Base-by-base conservation (phyloP, 2,113 vertebrate genomes). In the Echinops telfairi region DNA sequence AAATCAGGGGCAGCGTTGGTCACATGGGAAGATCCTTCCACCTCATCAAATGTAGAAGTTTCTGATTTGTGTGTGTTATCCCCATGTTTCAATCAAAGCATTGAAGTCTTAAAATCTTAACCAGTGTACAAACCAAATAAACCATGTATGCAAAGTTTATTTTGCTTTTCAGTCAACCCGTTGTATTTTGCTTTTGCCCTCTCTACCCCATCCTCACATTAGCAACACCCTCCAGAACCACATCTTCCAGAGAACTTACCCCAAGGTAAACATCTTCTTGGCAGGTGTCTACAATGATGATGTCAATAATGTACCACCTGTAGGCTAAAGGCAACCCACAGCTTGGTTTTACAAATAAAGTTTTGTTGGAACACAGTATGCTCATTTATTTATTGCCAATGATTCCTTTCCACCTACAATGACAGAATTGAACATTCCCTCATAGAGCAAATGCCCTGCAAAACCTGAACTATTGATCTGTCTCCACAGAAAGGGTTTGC, bases 271-370 rank as follows among this genome's bases (percentile, higher is more conserved):
- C 10, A 3, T 60, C n/a, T n/a, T 38, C 25, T 23, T 29, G 9
- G 10, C 33, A 6, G 8, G 14, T 66, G 12, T 27, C 4, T n/a
- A 14, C 19, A 82, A 43, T 76, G 70, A 89, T 33, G 17, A 23
- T 20, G 3, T 60, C 4, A 82, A n/a, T 20, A 10, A 70, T 36
- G 38, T 25, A 31, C 2, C 6, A 15, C 60, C 19, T 31, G 2
- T 3, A 36, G 20, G 15, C 36, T 57, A 36, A 83, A 86, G 15
- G 19, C 19, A 40, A 15, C 47, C 15, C 3, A 12, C 23, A 3
- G 15, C 15, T 8, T 83, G n/a, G 10, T 71, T 83, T 93, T 80
- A 68, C 40, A 86, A 83, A 93, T 83, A 77, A 90, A 95, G 85
- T 86, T 94, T 96, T 95, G 88, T 73, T 93, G 36, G 33, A 71